Evolutionary conservation across 1,140 invertebrate genomes (phyloP).

Genomic region (Phortica variegata): DNA sequence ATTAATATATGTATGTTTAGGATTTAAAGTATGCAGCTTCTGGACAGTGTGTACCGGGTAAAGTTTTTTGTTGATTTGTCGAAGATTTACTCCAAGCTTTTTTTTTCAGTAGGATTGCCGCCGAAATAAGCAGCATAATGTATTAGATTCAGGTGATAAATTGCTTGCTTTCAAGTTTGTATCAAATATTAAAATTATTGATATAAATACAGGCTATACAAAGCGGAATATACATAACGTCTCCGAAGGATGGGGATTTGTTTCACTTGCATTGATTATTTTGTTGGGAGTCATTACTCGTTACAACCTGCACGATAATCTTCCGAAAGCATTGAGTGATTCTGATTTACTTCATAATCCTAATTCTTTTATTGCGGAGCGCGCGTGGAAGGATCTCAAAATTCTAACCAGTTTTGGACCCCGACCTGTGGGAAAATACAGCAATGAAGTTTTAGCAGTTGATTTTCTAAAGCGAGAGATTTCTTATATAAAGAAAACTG

Average conservation of each 20-base stretch:
- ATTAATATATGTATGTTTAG: too few relatives aligned
- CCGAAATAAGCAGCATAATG: not conserved
- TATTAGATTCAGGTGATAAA: not conserved
- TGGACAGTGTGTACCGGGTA: too few relatives aligned
- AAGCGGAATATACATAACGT: slow-evolving; percentile 14
- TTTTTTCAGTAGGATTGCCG: not conserved
- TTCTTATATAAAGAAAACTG: slow-evolving; percentile 58
- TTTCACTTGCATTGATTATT: slow-evolving; percentile 1
- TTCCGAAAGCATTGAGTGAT: slow-evolving; percentile 10
- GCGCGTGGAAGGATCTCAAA: slow-evolving; percentile 58
- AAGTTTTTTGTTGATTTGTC: not conserved
- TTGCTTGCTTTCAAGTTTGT: too few relatives aligned
- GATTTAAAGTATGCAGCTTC: too few relatives aligned
- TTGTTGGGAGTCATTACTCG: not conserved
- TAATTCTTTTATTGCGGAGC: slow-evolving; percentile 58
- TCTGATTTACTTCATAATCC: slow-evolving; percentile 15
- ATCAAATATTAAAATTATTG: not conserved
- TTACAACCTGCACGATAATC: slow-evolving; percentile 12
- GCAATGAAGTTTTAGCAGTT: slow-evolving; percentile 66
- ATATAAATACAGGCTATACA: slow-evolving; percentile 2
- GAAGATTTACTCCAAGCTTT: too few relatives aligned
- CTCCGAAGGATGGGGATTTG: slow-evolving; percentile 7
- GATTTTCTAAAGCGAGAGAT: slow-evolving; percentile 60
- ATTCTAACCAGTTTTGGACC: slow-evolving; percentile 59
- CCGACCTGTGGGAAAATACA: slow-evolving; percentile 62